phyloP scores from a whole-genome alignment of 2,888 invertebrate species.

The Epistrophella euchroma region DNA sequence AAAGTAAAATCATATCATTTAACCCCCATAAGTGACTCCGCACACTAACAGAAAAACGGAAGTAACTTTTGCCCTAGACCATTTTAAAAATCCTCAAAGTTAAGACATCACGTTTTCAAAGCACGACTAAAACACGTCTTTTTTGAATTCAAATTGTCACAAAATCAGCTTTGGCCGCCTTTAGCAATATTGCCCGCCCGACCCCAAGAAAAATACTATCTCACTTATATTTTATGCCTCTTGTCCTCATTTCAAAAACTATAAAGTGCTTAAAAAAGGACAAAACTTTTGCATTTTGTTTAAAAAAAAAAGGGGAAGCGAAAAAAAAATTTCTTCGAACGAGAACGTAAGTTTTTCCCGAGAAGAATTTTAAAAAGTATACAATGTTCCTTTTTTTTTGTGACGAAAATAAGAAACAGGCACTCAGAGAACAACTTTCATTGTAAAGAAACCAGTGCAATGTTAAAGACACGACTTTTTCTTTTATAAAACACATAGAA shows the following conservation, averaged over 20 bases:
- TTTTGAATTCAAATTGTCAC: constrained; percentile 65
- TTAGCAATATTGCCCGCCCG: neutral
- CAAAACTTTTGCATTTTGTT: constrained; percentile 64
- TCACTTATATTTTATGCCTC: constrained; percentile 15
- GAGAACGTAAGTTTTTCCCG: constrained; percentile 48
- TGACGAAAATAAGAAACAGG: constrained; percentile 44
- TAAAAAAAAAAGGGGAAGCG: neutral
- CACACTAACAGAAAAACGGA: neutral
- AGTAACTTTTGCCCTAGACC: neutral
- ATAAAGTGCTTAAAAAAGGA: constrained; percentile 62
- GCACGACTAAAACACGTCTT: constrained; percentile 54
- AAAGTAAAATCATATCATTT: neutral
- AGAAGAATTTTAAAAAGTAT: constrained; percentile 58
- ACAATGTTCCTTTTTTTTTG: constrained; percentile 30
- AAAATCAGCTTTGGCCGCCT: constrained; percentile 51
- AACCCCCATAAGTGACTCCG: no score
- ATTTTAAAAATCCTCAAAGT: neutral
- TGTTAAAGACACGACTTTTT: constrained; percentile 40
- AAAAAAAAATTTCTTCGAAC: constrained; percentile 7
- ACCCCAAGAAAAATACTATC: constrained; percentile 1
- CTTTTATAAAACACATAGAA: neutral
- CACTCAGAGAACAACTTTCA: constrained; percentile 41
- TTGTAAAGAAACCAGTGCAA: constrained; percentile 45
- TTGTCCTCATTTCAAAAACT: constrained; percentile 34
- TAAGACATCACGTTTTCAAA: constrained; percentile 52